Conservation (phyloP, 2,113 vertebrate genomes). For the Pongo pygmaeus region DNA sequence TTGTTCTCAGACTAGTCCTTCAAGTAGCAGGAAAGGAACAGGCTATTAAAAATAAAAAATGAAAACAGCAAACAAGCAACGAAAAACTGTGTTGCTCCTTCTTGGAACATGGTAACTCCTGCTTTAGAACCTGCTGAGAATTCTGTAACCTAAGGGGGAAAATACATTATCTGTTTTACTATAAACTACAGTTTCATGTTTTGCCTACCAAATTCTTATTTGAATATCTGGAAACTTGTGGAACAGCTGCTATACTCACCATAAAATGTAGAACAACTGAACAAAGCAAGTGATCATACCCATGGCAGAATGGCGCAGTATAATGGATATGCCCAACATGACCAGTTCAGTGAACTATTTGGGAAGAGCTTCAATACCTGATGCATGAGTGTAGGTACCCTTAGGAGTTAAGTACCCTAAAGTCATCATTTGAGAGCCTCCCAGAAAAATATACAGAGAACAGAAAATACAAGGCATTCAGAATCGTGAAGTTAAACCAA, state of each 20-base stretch:
- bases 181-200: background rate
- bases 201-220: background rate
- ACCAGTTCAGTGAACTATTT: background rate
- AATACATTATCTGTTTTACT: background rate
- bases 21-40: background rate
- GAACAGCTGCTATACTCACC: background rate
- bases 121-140: background rate
- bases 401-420: background rate
- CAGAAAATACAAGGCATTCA: background rate
- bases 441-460: background rate
- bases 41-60: background rate
- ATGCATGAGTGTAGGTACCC: background rate
- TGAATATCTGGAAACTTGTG: background rate
- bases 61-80: background rate
- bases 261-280: background rate
- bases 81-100: background rate
- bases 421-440: background rate
- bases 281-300: background rate
- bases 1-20: background rate
- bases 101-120: background rate
- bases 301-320: fast-evolving
- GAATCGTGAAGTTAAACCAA: background rate
- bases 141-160: background rate
- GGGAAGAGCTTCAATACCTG: background rate
- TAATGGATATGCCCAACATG: fast-evolving